Percentiles rank a stretch among this genome's conserved stretches.
Evolutionary conservation across 2,113 vertebrate species (phyloP).

Genomic region (Perca flavescens): DNA sequence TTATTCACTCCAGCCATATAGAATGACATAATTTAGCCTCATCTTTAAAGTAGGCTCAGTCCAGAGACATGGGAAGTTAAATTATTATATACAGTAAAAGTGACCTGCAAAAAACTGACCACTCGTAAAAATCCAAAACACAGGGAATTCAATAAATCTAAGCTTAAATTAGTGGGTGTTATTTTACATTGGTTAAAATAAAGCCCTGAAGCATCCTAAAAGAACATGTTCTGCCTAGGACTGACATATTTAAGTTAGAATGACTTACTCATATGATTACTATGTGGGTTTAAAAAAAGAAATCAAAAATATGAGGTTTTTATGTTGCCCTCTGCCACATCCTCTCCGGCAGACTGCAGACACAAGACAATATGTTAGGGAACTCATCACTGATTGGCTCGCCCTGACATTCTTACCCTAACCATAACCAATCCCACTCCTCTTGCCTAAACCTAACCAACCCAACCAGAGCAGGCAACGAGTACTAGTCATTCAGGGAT

Average conservation of each 20-base stretch:
- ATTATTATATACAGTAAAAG: not conserved
- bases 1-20: not conserved
- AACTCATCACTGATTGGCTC: no score
- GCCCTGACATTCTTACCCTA: no score
- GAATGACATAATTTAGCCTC: not conserved
- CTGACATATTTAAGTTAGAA: not conserved
- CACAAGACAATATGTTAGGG: slow-evolving; percentile 7
- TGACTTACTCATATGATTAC: not conserved
- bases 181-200: not conserved
- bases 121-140: not conserved
- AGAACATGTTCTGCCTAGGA: not conserved
- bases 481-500: no score
- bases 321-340: not conserved
- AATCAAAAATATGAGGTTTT: slow-evolving; percentile 24
- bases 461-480: no score
- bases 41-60: not conserved
- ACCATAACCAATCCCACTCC: no score
- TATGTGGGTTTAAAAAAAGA: not conserved
- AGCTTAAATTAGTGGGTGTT: not conserved
- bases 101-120: not conserved
- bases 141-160: not conserved
- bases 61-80: not conserved
- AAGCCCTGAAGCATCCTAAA: not conserved
- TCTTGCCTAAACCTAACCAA: no score
- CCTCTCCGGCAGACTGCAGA: not conserved